Conservation (phyloP, 2,888 invertebrate species). For the Blera fallax region DNA sequence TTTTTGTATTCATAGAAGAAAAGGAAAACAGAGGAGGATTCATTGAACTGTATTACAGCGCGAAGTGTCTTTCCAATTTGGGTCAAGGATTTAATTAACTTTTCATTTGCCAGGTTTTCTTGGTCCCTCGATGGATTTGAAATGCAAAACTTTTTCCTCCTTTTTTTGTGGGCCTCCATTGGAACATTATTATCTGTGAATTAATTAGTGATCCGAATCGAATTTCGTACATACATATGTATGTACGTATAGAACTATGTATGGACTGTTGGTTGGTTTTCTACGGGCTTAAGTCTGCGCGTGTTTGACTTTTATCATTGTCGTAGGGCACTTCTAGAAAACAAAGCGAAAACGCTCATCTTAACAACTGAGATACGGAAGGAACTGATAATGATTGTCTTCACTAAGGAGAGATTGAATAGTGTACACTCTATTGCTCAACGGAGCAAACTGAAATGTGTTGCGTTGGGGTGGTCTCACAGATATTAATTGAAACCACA, state of each 20-base stretch:
- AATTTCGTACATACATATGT: background rate
- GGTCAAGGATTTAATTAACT: constrained; percentile 73
- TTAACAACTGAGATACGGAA: too few relatives aligned
- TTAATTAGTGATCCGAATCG: constrained; percentile 45
- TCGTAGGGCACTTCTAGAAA: too few relatives aligned
- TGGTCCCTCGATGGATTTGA: constrained; percentile 38
- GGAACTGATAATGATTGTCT: too few relatives aligned
- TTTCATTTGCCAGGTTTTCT: constrained; percentile 58
- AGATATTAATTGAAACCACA: too few relatives aligned
- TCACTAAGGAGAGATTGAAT: too few relatives aligned
- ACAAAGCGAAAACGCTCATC: too few relatives aligned
- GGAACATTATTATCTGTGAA: constrained; percentile 41
- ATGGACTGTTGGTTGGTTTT: background rate
- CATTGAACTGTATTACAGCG: constrained; percentile 66
- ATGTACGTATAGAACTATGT: background rate
- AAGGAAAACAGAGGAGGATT: constrained; percentile 1
- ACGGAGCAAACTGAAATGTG: too few relatives aligned
- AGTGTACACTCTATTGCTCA: too few relatives aligned
- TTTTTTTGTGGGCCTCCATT: background rate
- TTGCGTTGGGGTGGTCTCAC: too few relatives aligned
- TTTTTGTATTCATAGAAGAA: background rate
- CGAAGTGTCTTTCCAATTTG: constrained; percentile 61
- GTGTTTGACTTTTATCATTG: background rate
- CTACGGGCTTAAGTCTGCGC: background rate
- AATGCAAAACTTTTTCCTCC: constrained; percentile 47